phyloP scores from a whole-genome alignment of 1,140 invertebrate species.

The Euura saliciscinereae region DNA sequence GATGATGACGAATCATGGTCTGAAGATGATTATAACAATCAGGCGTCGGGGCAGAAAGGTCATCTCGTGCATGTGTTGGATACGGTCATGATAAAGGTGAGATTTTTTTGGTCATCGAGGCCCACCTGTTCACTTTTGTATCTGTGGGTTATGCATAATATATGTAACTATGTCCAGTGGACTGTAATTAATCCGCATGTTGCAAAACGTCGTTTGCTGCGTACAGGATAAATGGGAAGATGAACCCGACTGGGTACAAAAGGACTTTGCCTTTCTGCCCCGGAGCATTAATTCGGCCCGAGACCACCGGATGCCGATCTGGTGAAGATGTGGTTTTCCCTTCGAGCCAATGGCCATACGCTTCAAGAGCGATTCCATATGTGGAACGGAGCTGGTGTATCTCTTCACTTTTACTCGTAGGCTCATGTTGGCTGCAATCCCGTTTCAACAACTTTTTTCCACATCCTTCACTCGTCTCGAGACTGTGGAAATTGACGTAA shows the following conservation, averaged over 20 bases:
- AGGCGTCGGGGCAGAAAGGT: neutral
- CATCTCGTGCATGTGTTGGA: too few species aligned
- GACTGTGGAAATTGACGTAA: neutral
- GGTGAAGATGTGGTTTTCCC: conserved; percentile 3
- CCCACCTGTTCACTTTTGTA: neutral
- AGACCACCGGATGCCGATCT: neutral
- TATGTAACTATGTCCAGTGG: neutral
- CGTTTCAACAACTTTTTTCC: neutral
- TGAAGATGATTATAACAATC: neutral
- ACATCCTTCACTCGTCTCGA: neutral
- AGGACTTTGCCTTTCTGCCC: conserved; percentile 6
- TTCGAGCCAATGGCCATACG: conserved; percentile 1
- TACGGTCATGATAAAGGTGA: neutral
- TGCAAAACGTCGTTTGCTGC: neutral
- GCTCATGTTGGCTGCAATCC: neutral
- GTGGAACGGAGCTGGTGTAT: neutral
- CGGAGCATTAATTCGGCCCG: neutral
- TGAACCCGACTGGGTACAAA: neutral
- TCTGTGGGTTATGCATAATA: neutral
- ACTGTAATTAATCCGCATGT: neutral
- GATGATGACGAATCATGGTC: neutral
- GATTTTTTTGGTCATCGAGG: neutral
- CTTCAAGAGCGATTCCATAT: neutral
- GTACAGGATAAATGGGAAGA: neutral
- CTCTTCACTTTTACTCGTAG: neutral